These are phyloP conservation scores for Halcyon smyrnensis DNA, from an alignment of 2,797 vertebrate species.

Conservation along the genomic window DNA sequence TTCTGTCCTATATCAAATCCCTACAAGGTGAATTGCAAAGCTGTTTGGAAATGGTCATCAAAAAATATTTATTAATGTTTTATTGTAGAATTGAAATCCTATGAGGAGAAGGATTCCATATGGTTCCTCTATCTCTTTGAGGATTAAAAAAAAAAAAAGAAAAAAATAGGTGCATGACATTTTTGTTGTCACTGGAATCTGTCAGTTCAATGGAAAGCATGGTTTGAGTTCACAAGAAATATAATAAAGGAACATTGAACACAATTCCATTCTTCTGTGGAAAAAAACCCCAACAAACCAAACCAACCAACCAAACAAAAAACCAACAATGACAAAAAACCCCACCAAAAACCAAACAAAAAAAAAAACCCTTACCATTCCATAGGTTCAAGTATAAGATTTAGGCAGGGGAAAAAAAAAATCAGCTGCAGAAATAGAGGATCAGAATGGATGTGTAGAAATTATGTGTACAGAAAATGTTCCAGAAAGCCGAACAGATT, in stretches of 20 bases:
- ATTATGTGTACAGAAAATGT: neutral
- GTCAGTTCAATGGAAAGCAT: neutral
- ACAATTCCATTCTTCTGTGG: neutral
- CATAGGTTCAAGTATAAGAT: neutral
- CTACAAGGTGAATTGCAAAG: neutral
- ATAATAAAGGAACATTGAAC: neutral
- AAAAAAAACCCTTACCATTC: neutral
- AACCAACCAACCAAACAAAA: no score
- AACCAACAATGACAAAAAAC: no score
- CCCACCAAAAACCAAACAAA: no score
- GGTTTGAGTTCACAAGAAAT: neutral
- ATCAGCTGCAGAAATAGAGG: neutral
- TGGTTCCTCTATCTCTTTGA: neutral
- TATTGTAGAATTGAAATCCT: neutral
- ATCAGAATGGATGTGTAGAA: neutral
- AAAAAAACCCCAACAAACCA: neutral
- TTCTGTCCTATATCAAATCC: neutral
- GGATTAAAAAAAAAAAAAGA: neutral
- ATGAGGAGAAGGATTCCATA: neutral
- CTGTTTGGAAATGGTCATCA: neutral
- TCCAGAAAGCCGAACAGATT: neutral
- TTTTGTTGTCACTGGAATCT: neutral
- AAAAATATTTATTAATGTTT: neutral
- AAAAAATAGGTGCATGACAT: neutral
- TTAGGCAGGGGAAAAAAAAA: neutral